Base-by-base conservation (phyloP, 2,888 invertebrate genomes). In the Biston betularia region DNA sequence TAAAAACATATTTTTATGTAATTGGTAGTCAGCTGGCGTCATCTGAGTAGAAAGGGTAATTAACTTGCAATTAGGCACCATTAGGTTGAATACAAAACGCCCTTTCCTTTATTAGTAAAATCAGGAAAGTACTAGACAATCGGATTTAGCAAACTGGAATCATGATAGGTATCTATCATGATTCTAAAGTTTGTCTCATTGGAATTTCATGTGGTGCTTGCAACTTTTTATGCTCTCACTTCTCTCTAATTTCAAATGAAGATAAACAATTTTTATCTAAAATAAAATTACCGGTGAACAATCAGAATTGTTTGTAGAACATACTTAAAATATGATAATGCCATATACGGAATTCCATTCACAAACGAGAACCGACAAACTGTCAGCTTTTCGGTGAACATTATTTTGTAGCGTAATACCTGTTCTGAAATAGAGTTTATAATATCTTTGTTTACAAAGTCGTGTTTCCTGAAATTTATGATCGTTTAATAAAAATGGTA, bases 71-170 rank as follows among this genome's bases (percentile, higher is more conserved):
- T 46, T 45, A 56, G 14, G 35, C 10, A 12, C n/a, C 45, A 45
- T 55, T 55, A 38, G 44, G 55, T n/a, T 44, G 55, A 55, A 44
- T 46, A 45, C 14, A 46, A 45, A 56, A 45, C 24, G 34, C 35
- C 10, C 14, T 34, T 45, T 35, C 10, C 14, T 34, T 45, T 35
- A 44, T 44, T 10, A 5, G 33, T n/a, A 9, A 46, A 34, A 56
- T 34, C 44, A 34, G 34, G 14, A 5, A 14, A 8, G 33, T 10
- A 15, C 9, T 33, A 33, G 0, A 12, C 33, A 12, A 5, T 44
- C 44, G 4, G n/a, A 44, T 44, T 44, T 44, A 44, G n/a, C 6
- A 24, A 24, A 24, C 24, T 24, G 24, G 24, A 24, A 24, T 24
- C 24, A 24, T 24, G 24, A 24, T n/a, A n/a, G n/a, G n/a, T n/a